phyloP scores from a whole-genome alignment of 2,113 vertebrate species.

The Eurystomus gularis region DNA sequence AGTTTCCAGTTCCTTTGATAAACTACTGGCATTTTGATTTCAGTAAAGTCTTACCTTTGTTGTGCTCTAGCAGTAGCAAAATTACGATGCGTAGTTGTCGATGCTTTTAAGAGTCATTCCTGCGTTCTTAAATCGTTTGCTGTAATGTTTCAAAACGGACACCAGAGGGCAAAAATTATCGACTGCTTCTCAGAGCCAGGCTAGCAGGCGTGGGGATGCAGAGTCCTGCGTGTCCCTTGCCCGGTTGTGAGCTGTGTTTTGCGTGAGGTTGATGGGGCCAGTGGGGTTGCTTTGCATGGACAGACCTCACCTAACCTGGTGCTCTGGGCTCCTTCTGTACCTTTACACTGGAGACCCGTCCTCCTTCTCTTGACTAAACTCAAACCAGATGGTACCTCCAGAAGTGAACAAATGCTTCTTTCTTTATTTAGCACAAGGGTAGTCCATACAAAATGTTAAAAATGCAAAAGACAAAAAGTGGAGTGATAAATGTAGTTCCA shows the following conservation, averaged over 20 bases:
- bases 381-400: background rate
- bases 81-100: background rate
- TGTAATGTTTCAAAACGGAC: background rate
- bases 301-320: background rate
- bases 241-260: background rate
- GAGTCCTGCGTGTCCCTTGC: rapidly evolving
- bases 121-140: background rate
- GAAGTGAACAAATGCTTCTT: background rate
- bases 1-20: background rate
- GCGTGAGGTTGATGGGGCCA: background rate
- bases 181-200: background rate
- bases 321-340: background rate
- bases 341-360: background rate
- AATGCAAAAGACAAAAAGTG: background rate
- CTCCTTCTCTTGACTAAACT: background rate
- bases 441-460: background rate
- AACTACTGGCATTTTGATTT: background rate
- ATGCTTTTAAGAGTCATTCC: no score
- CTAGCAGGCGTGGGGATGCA: rapidly evolving
- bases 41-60: background rate
- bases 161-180: background rate
- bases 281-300: background rate
- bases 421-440: background rate
- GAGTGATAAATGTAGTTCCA: background rate
- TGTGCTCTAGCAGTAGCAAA: background rate